These are phyloP conservation scores for Coccyzus lansbergi DNA, from an alignment of 2,797 vertebrate genomes.

Conservation along the genomic window DNA sequence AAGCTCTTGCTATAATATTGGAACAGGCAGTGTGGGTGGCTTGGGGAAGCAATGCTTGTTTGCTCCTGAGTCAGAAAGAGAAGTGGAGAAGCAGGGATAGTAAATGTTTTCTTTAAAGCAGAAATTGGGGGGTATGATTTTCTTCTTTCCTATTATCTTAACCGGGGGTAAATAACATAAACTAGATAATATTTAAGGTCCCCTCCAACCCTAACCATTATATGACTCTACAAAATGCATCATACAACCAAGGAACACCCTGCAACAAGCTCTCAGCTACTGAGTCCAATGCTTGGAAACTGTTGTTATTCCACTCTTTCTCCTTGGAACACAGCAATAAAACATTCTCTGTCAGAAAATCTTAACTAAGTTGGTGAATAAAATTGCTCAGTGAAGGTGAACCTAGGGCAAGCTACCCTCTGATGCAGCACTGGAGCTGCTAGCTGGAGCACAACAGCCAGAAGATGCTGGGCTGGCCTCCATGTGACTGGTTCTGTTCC, in stretches of 20 bases:
- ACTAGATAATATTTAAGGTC: background rate
- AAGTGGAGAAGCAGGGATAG: background rate
- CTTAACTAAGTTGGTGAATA: background rate
- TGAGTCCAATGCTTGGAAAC: background rate
- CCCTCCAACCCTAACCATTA: too few species aligned
- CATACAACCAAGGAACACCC: background rate
- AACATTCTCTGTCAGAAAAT: background rate
- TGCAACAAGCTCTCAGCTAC: accelerated
- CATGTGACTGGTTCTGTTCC: background rate
- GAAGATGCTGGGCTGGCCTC: background rate
- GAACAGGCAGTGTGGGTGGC: background rate
- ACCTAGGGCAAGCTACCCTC: background rate
- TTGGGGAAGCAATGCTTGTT: background rate
- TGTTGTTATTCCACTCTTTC: background rate
- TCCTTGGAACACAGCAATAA: background rate
- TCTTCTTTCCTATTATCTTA: background rate
- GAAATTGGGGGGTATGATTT: background rate
- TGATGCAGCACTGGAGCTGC: accelerated
- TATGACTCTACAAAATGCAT: background rate
- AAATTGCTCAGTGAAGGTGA: background rate
- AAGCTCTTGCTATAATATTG: background rate
- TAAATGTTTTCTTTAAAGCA: background rate
- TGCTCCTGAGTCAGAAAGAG: background rate
- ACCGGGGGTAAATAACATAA: background rate
- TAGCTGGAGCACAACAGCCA: background rate